A percentile compares a stretch with the other conserved stretches of the same genome.
These are phyloP conservation scores for Olivierus martensii DNA, from an alignment of 1,140 invertebrate species.

Conservation along the genomic window DNA sequence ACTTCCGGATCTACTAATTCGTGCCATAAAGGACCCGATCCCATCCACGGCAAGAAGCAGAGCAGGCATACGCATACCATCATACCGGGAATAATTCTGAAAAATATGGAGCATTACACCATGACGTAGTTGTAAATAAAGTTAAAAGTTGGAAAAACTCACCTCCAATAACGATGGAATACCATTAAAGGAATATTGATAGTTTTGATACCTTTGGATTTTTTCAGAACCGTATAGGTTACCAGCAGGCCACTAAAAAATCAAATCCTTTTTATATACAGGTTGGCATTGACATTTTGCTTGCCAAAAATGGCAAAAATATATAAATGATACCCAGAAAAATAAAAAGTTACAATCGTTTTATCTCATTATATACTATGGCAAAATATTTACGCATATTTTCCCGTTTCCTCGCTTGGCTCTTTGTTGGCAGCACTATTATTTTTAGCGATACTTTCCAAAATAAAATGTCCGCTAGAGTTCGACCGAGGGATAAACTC, in stretches of 20 bases:
- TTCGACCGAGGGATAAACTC: no score
- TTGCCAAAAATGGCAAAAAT: no score
- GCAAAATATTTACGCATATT: no score
- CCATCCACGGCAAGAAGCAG: background rate
- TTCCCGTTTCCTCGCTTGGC: no score
- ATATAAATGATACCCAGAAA: no score
- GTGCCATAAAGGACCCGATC: conserved; percentile 7
- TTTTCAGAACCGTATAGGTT: conserved; percentile 14
- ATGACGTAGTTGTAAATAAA: background rate
- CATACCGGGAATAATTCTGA: conserved; percentile 6
- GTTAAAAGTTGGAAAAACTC: conserved; percentile 1
- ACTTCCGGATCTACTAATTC: conserved; percentile 1
- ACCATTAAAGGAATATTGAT: conserved; percentile 12
- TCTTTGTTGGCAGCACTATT: no score
- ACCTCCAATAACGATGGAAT: conserved; percentile 19
- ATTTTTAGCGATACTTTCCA: no score
- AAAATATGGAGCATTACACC: background rate
- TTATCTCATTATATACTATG: no score
- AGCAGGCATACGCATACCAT: conserved; percentile 9
- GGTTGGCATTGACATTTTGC: no score
- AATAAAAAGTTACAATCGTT: no score
- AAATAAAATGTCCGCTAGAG: no score
- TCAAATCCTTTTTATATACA: no score
- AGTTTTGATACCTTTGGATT: conserved; percentile 8
- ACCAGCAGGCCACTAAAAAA: conserved; percentile 15